A percentile compares a stretch with the other conserved stretches of the same genome.
Evolutionary conservation across 2,797 vertebrate genomes (phyloP).

Genomic region (Brachymystax lenok): DNA sequence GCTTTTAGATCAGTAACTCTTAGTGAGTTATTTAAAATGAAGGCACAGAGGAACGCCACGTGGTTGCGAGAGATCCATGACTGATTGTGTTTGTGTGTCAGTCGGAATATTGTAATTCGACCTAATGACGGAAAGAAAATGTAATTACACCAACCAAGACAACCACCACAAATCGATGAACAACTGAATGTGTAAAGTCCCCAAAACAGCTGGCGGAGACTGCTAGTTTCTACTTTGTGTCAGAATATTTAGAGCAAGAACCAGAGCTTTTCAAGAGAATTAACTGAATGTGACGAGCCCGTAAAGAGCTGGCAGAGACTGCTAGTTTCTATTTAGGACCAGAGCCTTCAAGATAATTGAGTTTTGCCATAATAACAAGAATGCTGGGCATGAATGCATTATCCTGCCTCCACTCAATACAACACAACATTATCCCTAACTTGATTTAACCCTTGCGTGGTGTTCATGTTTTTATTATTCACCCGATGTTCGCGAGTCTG

Average conservation of each 20-base stretch:
- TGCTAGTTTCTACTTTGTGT: constrained; percentile 63
- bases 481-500: too few species aligned
- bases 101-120: constrained; percentile 71
- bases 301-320: too few species aligned
- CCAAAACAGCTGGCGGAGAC: constrained; percentile 58
- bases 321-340: too few species aligned
- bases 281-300: too few species aligned
- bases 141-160: constrained; percentile 67
- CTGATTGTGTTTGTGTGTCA: constrained; percentile 58
- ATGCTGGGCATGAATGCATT: constrained; percentile 35
- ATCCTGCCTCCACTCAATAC: too few species aligned
- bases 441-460: too few species aligned
- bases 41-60: constrained; percentile 40
- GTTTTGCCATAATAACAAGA: constrained; percentile 3
- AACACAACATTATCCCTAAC: not conserved
- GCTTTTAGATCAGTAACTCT: constrained; percentile 39
- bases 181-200: constrained; percentile 72
- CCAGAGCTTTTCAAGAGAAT: too few species aligned
- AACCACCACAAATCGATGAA: constrained; percentile 72
- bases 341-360: constrained; percentile 11
- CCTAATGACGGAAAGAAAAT: constrained; percentile 70
- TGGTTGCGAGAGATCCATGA: constrained; percentile 55
- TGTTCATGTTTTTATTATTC: too few species aligned
- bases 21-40: constrained; percentile 61
- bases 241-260: too few species aligned